Base-by-base conservation (phyloP, 2,113 vertebrate species). In the Campylorhamphus procurvoides region DNA sequence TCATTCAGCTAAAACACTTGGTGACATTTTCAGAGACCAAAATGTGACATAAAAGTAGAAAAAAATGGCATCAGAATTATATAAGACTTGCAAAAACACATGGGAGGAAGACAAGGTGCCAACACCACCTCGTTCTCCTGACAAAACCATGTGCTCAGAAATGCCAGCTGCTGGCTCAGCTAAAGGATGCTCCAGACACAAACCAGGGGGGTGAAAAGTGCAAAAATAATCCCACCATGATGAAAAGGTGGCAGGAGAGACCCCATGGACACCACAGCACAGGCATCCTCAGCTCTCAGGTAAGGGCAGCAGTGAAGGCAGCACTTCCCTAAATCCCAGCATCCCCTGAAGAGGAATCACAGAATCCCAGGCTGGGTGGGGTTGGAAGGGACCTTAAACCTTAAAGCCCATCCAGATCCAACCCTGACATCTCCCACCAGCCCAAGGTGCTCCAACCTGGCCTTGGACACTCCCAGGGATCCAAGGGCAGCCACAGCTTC, bases 201-300 rank as follows among this genome's bases (percentile, higher is more conserved):
- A 71, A 17, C 2, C 8, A 53, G 37, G 37, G 49, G 37, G 37
- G 27, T 0, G 14, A 24, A 46, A 29, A 56, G 69, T 0, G 33
- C 5, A 9, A 22, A 46, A 53, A 12, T 1, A 33, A 62, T 20
- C 42, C 42, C 3, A 29, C 14, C 0, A 0, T 1, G 52, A 33
- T 17, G 29, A 62, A 78, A 66, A 22, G 0, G 0, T 8, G 47
- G 11, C 3, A 2, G 13, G 8, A 40, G 0, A 24, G 52, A 28
- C 8, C 3, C 0, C 35, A 9, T 4, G 3, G 3, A 35, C 17
- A 6, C 15, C 72, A 15, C 35, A 58, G 42, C 18, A 25, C 20
- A 44, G 18, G 33, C 1, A 4, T 16, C 75, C 63, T 59, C 75
- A 40, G 75, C n/a, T 79, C 56, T 39, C n/a, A 15, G 50, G 5